These are phyloP conservation scores for Homarus gammarus DNA, from an alignment of 2,888 invertebrate genomes.

Conservation along the genomic window DNA sequence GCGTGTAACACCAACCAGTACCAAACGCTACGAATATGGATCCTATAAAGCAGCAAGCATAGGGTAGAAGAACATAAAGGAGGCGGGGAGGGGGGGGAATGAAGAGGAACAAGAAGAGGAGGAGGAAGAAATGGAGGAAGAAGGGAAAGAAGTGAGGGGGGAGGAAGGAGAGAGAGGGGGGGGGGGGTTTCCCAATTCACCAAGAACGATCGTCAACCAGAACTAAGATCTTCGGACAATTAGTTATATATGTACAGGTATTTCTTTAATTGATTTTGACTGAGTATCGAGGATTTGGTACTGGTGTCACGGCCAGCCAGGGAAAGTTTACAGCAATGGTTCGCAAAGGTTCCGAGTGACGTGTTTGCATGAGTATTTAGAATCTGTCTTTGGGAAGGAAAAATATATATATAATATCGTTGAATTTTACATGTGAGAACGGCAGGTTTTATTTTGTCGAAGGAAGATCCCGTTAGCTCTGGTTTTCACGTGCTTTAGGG, in stretches of 20 bases:
- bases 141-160: neutral
- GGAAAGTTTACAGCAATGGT: no score
- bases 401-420: no score
- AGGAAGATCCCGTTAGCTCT: neutral
- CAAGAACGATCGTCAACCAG: neutral
- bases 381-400: neutral
- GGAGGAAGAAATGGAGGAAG: neutral
- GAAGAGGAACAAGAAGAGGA: neutral
- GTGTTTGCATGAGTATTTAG: no score
- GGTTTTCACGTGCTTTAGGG: neutral
- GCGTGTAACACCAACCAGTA: neutral
- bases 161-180: neutral
- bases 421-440: neutral
- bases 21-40: neutral
- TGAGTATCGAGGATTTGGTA: no score
- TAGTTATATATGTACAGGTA: no score
- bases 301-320: no score
- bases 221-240: no score
- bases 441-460: neutral
- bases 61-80: no score
- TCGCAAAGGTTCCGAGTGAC: no score
- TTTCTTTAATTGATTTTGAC: no score
- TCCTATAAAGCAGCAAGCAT: slow-evolving; percentile 4
- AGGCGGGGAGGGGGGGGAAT: neutral
- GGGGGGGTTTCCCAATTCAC: neutral